Base-by-base conservation (phyloP, 1,140 invertebrate species). In the Laupala kohalensis region DNA sequence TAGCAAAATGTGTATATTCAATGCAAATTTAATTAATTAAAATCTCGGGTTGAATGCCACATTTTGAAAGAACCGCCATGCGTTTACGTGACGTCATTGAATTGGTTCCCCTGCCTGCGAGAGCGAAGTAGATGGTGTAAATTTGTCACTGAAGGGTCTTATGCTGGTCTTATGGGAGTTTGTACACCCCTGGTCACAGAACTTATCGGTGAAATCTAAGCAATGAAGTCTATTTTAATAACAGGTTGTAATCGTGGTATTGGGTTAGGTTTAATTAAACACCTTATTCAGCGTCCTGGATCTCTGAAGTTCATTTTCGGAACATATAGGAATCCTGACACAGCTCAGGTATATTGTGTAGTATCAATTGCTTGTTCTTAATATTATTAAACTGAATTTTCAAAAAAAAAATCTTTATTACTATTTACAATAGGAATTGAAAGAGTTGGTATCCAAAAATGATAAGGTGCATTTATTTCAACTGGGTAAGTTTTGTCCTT, bases 221-320 rank as follows among this genome's bases (percentile, higher is more conserved):
- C n/a, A n/a, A 92, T 92, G 90, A 89, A 86, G 74, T 90, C 90
- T 37, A 87, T 95, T 74, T 81, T 96, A 73, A 88, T 96, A 72
- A 96, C 94, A 9, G 94, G 94, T 25, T 90, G 90, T 69, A 96
- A 95, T 78, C 86, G 94, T 62, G 94, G 95, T 1, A 80, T 96
- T 65, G 94, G 94, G 23, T 81, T 96, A 30, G 93, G 93, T 66
- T 82, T 96, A 70, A 87, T 95, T 1, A 91, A 89, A 81, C 85
- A 89, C 79, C 76, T 92, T 26, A 72, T 81, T 5, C 75, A 79
- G 63, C 76, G 81, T 3, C 75, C 80, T 27, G 83, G 83, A 73
- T 81, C 84, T 24, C 86, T 88, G 30, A 79, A 86, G 77, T 77
- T 84, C 77, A 81, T 92, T 23, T 88, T 93, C 75, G 90, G 90